Conservation (phyloP, 1,140 invertebrate species). For the Aplysia californica region DNA sequence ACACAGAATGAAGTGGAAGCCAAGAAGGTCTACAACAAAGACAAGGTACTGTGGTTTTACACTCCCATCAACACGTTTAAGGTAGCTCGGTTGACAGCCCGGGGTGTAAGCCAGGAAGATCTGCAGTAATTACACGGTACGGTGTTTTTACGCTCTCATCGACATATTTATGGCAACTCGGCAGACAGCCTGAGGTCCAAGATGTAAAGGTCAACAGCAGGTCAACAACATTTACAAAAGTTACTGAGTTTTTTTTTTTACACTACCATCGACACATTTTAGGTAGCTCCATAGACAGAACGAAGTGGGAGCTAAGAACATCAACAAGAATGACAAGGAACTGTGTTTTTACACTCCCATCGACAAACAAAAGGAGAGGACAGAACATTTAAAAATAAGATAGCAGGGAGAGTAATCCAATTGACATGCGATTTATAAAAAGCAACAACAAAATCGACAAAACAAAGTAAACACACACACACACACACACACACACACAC, state of each 20-base stretch:
- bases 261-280: too few species aligned
- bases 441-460: too few species aligned
- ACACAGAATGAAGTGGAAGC: not conserved
- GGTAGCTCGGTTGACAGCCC: not conserved
- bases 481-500: too few species aligned
- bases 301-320: too few species aligned
- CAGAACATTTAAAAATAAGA: too few species aligned
- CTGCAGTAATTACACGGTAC: constrained; percentile 25
- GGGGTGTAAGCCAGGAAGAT: constrained; percentile 18
- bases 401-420: too few species aligned
- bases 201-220: too few species aligned
- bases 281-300: not conserved
- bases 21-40: not conserved
- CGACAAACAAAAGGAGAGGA: not conserved
- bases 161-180: not conserved
- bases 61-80: not conserved
- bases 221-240: not conserved
- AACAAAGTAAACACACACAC: too few species aligned
- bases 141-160: not conserved
- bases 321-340: not conserved
- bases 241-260: not conserved
- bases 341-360: not conserved
- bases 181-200: not conserved
- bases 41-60: constrained; percentile 20
- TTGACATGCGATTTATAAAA: not conserved